These are phyloP conservation scores for Odontesthes bonariensis DNA, from an alignment of 2,113 vertebrate genomes.

Conservation along the genomic window DNA sequence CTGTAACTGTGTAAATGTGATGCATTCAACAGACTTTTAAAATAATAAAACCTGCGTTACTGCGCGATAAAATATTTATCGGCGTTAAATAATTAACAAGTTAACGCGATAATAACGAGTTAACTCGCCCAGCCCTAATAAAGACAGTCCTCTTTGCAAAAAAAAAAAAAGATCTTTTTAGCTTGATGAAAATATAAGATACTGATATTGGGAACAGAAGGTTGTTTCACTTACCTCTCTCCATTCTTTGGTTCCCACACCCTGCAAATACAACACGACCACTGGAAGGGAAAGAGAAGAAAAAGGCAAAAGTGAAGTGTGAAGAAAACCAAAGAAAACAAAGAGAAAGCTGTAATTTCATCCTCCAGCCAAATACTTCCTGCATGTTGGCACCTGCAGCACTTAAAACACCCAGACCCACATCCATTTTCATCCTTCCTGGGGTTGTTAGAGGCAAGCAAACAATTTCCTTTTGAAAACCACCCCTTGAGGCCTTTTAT, in stretches of 20 bases:
- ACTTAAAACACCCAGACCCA: conserved; percentile 18
- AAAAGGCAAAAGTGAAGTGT: not conserved
- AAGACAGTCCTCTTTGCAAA: too few relatives aligned
- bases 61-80: too few relatives aligned
- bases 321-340: conserved; percentile 12
- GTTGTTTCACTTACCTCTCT: conserved; percentile 85
- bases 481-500: not conserved
- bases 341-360: not conserved
- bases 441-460: conserved; percentile 10
- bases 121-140: too few relatives aligned
- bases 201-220: not conserved
- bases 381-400: conserved; percentile 10
- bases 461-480: conserved; percentile 15
- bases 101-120: too few relatives aligned
- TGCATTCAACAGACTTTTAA: too few relatives aligned
- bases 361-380: not conserved
- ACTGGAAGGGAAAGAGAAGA: conserved; percentile 75
- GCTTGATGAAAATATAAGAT: not conserved
- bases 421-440: conserved; percentile 31
- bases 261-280: conserved; percentile 88
- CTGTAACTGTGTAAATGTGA: too few relatives aligned
- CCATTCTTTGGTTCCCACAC: conserved; percentile 88
- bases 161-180: too few relatives aligned
- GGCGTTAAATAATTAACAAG: too few relatives aligned
- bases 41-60: too few relatives aligned